Percentiles rank a stretch among this genome's conserved stretches.
phyloP scores from a whole-genome alignment of 92 coral and sea anemone species.

The Epizoanthus illoricatus region DNA sequence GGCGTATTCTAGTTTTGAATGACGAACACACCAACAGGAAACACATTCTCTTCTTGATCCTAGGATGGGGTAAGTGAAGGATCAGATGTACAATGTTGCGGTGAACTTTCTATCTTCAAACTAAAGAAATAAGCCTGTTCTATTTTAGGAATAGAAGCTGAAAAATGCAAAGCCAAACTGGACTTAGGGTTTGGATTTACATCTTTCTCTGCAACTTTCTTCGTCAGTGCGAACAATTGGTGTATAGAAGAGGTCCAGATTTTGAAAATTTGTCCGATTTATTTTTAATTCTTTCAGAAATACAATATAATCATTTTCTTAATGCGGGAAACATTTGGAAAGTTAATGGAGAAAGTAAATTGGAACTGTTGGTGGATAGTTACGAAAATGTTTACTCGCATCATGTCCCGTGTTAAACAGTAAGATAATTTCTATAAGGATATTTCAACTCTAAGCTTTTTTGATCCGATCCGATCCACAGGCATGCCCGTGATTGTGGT shows the following conservation, averaged over 20 bases:
- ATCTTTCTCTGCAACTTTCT: background rate
- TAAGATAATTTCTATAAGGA: background rate
- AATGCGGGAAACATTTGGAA: too few relatives aligned
- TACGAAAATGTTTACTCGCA: background rate
- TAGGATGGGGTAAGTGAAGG: constrained; percentile 92
- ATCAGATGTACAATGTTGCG: constrained; percentile 5
- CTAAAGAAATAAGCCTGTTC: background rate
- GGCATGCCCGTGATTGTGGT: constrained; percentile 85
- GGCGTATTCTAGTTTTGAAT: constrained; percentile 89
- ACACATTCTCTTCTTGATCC: constrained; percentile 82
- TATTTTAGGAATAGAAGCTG: too few relatives aligned
- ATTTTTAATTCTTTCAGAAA: too few relatives aligned
- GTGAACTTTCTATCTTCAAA: background rate
- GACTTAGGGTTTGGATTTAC: background rate
- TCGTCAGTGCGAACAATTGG: too few relatives aligned
- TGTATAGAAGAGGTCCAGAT: too few relatives aligned
- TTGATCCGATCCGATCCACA: constrained; percentile 5
- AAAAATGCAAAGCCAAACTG: background rate
- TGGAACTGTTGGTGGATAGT: background rate
- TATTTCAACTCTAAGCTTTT: background rate
- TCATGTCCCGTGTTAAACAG: background rate
- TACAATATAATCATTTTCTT: too few relatives aligned
- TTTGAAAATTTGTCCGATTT: too few relatives aligned
- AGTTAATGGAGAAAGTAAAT: too few relatives aligned
- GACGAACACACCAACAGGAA: constrained; percentile 96